These are phyloP conservation scores for Glomeris maerens DNA, from an alignment of 1,140 invertebrate genomes.

Conservation along the genomic window DNA sequence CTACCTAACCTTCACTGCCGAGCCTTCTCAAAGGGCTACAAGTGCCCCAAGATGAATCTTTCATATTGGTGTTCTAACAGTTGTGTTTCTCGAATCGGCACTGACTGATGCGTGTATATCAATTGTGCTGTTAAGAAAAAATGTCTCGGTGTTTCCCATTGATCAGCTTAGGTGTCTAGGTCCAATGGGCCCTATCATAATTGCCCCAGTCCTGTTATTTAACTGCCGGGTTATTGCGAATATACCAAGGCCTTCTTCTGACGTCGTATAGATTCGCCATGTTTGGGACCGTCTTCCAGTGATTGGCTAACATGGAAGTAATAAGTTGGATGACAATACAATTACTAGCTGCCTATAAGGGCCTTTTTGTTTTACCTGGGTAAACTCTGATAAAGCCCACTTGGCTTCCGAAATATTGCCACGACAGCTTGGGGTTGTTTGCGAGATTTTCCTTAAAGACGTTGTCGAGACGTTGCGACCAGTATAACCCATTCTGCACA, in stretches of 20 bases:
- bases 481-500: slow-evolving; percentile 34
- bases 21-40: too few relatives aligned
- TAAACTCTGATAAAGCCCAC: slow-evolving; percentile 36
- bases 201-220: too few relatives aligned
- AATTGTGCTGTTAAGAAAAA: too few relatives aligned
- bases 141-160: too few relatives aligned
- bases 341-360: background rate
- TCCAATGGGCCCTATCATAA: too few relatives aligned
- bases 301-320: slow-evolving; percentile 8
- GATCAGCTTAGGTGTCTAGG: too few relatives aligned
- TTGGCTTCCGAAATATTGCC: slow-evolving; percentile 40
- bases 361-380: slow-evolving; percentile 23
- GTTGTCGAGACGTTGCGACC: slow-evolving; percentile 32
- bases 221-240: background rate
- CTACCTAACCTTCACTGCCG: too few relatives aligned
- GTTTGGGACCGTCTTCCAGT: slow-evolving; percentile 17
- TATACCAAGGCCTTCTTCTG: slow-evolving; percentile 34
- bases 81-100: too few relatives aligned
- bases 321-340: background rate
- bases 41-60: too few relatives aligned
- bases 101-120: too few relatives aligned
- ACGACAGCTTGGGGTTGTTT: slow-evolving; percentile 30
- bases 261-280: slow-evolving; percentile 35
- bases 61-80: too few relatives aligned
- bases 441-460: slow-evolving; percentile 32